phyloP scores from a whole-genome alignment of 2,113 vertebrate genomes.

The Recurvirostra avosetta region DNA sequence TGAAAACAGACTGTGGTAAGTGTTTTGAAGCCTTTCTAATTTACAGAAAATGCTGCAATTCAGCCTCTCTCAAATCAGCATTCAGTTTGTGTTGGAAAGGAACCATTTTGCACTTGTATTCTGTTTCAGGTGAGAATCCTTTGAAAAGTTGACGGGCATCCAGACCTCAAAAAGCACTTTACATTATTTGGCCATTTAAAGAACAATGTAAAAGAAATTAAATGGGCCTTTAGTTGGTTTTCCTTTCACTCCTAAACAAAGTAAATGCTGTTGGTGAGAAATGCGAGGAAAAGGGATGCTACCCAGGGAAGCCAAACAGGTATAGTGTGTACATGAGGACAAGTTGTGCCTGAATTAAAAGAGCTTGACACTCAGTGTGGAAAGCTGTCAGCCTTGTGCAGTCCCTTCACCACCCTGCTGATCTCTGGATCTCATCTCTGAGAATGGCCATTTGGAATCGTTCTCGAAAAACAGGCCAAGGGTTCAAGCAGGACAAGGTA shows the following conservation, averaged over 20 bases:
- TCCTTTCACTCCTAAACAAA: neutral
- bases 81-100: neutral
- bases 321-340: neutral
- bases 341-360: neutral
- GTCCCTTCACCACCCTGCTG: neutral
- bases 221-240: neutral
- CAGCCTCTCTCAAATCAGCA: neutral
- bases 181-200: neutral
- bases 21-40: neutral
- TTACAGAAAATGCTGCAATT: neutral
- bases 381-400: neutral
- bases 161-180: neutral
- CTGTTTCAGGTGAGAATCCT: neutral
- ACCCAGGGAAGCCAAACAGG: neutral
- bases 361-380: neutral
- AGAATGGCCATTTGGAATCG: neutral
- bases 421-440: neutral
- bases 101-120: neutral
- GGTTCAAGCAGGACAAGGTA: neutral
- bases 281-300: neutral
- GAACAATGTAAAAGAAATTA: neutral
- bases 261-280: neutral
- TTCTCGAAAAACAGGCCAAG: neutral
- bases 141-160: neutral
- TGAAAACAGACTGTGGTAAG: neutral